A percentile compares a stretch with the other conserved stretches of the same genome.
phyloP scores from a whole-genome alignment of 37 sponge, comb jelly and placozoan genomes.

The Sycon ciliatum region DNA sequence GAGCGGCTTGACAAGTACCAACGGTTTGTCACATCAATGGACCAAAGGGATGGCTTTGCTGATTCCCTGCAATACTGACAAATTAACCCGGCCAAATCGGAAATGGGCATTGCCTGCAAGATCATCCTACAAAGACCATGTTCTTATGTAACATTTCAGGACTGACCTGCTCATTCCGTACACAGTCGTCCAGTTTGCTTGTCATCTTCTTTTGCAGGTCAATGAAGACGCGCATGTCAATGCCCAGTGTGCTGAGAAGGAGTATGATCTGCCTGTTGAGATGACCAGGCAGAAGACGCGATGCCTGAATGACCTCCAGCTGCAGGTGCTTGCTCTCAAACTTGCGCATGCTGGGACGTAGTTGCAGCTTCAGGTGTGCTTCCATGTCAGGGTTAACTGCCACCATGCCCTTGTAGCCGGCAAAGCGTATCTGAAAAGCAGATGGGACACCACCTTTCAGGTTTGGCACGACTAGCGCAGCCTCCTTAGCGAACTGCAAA shows the following conservation, averaged over 20 bases:
- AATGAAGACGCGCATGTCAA: constrained; percentile 24
- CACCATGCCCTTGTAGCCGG: constrained; percentile 40
- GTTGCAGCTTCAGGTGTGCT: constrained; percentile 6
- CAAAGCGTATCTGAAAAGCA: constrained; percentile 32
- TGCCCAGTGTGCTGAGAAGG: constrained; percentile 20
- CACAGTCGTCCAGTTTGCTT: too few species aligned
- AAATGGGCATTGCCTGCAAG: too few species aligned
- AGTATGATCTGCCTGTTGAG: constrained; percentile 35
- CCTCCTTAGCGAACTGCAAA: constrained; percentile 20
- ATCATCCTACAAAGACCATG: too few species aligned
- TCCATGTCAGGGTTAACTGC: constrained; percentile 22
- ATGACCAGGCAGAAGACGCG: constrained; percentile 12
- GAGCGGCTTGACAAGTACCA: too few species aligned
- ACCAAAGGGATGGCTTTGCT: too few species aligned
- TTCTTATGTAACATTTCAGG: too few species aligned
- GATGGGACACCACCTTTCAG: not conserved
- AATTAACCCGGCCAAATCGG: too few species aligned
- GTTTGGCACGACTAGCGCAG: not conserved
- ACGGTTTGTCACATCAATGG: too few species aligned
- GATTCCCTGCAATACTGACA: too few species aligned
- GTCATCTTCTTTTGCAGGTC: constrained; percentile 12
- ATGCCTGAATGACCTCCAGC: constrained; percentile 21
- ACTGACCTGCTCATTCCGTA: too few species aligned
- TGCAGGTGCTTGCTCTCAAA: constrained; percentile 24
- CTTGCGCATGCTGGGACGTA: constrained; percentile 42